Evolutionary conservation across 2,113 vertebrate genomes (phyloP), one percentile per base, ranked within the genome.

Genomic region (Aldabrachelys gigantea): DNA sequence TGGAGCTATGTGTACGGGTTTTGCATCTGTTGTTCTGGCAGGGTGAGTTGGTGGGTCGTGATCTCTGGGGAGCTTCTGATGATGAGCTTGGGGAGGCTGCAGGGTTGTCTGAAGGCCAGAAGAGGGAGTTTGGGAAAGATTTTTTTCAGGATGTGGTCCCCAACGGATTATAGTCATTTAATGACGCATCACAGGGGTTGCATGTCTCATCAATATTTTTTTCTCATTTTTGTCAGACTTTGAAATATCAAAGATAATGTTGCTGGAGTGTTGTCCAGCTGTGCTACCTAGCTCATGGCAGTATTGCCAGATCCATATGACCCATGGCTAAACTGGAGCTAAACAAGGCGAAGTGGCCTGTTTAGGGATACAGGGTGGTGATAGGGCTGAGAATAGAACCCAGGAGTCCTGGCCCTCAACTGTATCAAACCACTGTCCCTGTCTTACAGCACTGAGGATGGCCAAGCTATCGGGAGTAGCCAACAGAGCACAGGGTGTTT

Each of bases 321-420:
- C 44, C 10, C 10, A 3, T 57, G 75, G 5, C 52, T 92, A 1
- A 78, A 52, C 24, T 21, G 21, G 69, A 91, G 11, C 47, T 50
- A 50, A 50, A 90, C 3, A 52, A 76, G 27, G 2, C 12, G 1
- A 21, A 1, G 10, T 10, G 50, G 50, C 16, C 17, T 25, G 85
- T 91, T 76, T 44, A 44, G 41, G 53, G 8, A 4, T 9, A 31
- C 41, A 50, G 31, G 1, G 49, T 53, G 31, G 19, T 78, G 21
- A 5, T 5, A 8, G 50, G 88, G 7, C 65, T n/a, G 24, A 8
- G 0, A 0, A 25, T 52, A 79, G 35, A 83, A n/a, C 22, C 50
- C 65, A 69, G 72, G 88, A 89, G 8, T 38, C 27, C 52, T 24
- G 54, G 76, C 35, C 3, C 3, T 29, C n/a, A 85, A n/a, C 84